Conservation (phyloP, 2,797 vertebrate species). For the Sitta carolinensis region DNA sequence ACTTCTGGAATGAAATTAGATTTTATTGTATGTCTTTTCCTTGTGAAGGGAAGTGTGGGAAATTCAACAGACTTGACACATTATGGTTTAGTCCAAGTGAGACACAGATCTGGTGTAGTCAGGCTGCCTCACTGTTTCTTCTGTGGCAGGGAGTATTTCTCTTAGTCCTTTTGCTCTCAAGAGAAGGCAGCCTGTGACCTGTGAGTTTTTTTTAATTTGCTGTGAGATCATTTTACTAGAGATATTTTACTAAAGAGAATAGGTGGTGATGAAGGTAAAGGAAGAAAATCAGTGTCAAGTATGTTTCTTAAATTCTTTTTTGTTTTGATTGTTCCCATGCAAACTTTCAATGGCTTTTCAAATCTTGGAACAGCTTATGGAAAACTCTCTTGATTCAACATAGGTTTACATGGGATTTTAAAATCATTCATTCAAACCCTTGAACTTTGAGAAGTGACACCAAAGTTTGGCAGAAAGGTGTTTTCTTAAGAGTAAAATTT, state of each 20-base stretch:
- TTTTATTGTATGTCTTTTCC: not conserved
- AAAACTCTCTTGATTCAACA: not conserved
- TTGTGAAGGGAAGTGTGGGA: not conserved
- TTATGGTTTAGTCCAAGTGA: not conserved
- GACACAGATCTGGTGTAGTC: not conserved
- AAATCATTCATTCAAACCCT: not conserved
- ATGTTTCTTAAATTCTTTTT: not conserved
- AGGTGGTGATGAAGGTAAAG: not conserved
- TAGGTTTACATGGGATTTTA: not conserved
- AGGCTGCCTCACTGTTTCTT: not conserved
- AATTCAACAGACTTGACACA: fast-evolving
- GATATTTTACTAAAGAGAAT: not conserved
- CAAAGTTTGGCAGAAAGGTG: not conserved
- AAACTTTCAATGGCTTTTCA: not conserved
- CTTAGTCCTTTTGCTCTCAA: not conserved
- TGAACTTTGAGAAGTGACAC: not conserved
- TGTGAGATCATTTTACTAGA: not conserved
- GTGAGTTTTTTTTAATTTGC: not conserved
- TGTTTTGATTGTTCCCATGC: fast-evolving
- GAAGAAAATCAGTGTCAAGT: not conserved
- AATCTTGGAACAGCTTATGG: not conserved
- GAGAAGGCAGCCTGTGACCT: not conserved
- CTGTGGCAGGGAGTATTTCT: not conserved
- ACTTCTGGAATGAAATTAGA: not conserved
- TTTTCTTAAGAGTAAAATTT: not conserved